Evolutionary conservation across 2,113 vertebrate species (phyloP), one percentile per base, ranked within the genome.

Genomic region (Chionodraco myersi): DNA sequence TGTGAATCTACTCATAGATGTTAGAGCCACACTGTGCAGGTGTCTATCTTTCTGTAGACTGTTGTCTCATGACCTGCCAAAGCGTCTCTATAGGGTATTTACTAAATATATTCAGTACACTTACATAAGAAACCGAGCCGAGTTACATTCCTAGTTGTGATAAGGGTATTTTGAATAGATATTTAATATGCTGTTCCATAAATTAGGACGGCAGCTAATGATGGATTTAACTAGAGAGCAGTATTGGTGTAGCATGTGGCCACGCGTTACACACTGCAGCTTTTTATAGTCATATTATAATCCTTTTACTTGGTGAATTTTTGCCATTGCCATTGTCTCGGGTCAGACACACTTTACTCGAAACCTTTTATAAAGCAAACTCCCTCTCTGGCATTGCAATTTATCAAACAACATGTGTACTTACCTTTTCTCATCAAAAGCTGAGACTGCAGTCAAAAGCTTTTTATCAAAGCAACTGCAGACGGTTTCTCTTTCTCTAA

Each of bases 61-160:
- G 10, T 62, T 67, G 61, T 77, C 76, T 72, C 23, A 65, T 60
- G 26, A 77, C 48, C 54, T 77, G 47, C 73, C 54, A 47, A 72
- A 23, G 36, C 12, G 23, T n/a, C 44, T 56, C 30, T 58, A 62
- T 26, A 64, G 26, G 45, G 47, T 48, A 12, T 49, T 45, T 53
- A 70, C 58, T 70, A 63, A 63, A 78, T 63, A 63, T 78, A 63
- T 63, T 78, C 41, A 48, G 58, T 48, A 23, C 61, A 48, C 66
- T 78, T 78, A 36, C 65, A 69, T 69, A 77, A 77, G 64, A 53
- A 69, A 48, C 6, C 18, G 30, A 60, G 30, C 10, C 6, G 30
- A 2, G 15, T n/a, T 53, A 45, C 15, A 53, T n/a, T 53, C 48
- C 21, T 21, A n/a, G 7, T 70, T 77, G 61, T 60, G 2, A 45